Percentiles rank a stretch among this genome's conserved stretches.
These are phyloP conservation scores for Zelleria hepariella DNA, from an alignment of 2,888 invertebrate species.

Conservation along the genomic window DNA sequence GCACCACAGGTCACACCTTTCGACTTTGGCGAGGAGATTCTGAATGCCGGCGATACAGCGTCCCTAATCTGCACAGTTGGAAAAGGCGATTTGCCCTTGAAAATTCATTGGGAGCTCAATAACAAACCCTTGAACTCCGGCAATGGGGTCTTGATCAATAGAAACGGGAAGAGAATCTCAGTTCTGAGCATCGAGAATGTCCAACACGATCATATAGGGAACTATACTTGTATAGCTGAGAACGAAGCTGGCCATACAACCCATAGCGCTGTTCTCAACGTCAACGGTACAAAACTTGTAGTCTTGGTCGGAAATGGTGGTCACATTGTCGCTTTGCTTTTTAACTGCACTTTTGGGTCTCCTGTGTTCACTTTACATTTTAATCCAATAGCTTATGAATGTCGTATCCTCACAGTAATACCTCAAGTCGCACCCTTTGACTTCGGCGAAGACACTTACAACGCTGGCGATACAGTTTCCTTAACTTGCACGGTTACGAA, in stretches of 20 bases:
- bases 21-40: conserved; percentile 80
- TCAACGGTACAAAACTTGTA: conserved; percentile 72
- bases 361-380: not conserved
- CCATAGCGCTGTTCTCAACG: conserved; percentile 76
- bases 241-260: conserved; percentile 76
- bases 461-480: conserved; percentile 75
- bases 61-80: conserved; percentile 79
- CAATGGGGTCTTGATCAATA: conserved; percentile 72
- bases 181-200: conserved; percentile 77
- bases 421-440: conserved; percentile 75
- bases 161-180: conserved; percentile 76
- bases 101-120: conserved; percentile 80
- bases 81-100: conserved; percentile 80
- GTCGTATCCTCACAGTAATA: conserved; percentile 44
- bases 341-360: conserved; percentile 7
- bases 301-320: not conserved
- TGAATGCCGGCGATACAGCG: conserved; percentile 81
- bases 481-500: conserved; percentile 76
- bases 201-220: conserved; percentile 72
- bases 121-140: conserved; percentile 61
- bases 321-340: conserved; percentile 10
- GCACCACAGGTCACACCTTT: conserved; percentile 85
- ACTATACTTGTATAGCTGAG: conserved; percentile 75
- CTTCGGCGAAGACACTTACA: conserved; percentile 74
- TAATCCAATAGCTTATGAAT: not conserved